Evolutionary conservation across 1,140 invertebrate genomes (phyloP).

Genomic region (Atopsyche davidsoni): DNA sequence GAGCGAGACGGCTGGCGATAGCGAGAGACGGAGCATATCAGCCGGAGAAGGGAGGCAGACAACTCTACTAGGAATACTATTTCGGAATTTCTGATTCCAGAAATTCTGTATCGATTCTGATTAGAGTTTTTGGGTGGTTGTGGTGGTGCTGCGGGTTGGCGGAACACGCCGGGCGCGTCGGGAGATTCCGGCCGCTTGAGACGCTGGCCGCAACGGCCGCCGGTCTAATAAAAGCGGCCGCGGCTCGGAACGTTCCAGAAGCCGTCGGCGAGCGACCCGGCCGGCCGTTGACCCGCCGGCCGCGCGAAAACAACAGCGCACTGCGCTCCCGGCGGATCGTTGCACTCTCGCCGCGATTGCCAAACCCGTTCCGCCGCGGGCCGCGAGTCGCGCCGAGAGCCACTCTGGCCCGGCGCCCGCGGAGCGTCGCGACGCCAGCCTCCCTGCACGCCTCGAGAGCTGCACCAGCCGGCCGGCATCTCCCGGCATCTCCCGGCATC

Average conservation of each 20-base stretch:
- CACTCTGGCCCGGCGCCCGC: neutral
- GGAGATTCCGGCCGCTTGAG: neutral
- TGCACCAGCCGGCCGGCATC: neutral
- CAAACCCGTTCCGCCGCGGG: conserved; percentile 21
- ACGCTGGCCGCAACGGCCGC: too few relatives aligned
- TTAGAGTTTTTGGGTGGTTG: too few relatives aligned
- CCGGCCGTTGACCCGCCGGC: conserved; percentile 8
- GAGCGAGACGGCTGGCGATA: too few relatives aligned
- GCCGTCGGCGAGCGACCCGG: conserved; percentile 8
- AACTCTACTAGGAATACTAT: too few relatives aligned
- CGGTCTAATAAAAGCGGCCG: too few relatives aligned
- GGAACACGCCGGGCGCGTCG: too few relatives aligned
- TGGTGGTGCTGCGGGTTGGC: too few relatives aligned
- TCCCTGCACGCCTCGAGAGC: conserved; percentile 4
- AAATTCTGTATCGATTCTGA: too few relatives aligned
- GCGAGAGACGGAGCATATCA: too few relatives aligned
- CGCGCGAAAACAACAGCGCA: conserved; percentile 28
- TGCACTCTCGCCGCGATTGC: conserved; percentile 27
- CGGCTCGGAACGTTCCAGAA: conserved; percentile 10
- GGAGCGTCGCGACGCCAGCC: conserved; percentile 1
- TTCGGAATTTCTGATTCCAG: too few relatives aligned
- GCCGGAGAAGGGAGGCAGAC: too few relatives aligned
- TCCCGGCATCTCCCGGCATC: neutral
- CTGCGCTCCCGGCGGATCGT: conserved; percentile 23
- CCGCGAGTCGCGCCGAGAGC: neutral